These are phyloP conservation scores for Andrena hattorfiana DNA, from an alignment of 2,888 invertebrate species.

Conservation along the genomic window DNA sequence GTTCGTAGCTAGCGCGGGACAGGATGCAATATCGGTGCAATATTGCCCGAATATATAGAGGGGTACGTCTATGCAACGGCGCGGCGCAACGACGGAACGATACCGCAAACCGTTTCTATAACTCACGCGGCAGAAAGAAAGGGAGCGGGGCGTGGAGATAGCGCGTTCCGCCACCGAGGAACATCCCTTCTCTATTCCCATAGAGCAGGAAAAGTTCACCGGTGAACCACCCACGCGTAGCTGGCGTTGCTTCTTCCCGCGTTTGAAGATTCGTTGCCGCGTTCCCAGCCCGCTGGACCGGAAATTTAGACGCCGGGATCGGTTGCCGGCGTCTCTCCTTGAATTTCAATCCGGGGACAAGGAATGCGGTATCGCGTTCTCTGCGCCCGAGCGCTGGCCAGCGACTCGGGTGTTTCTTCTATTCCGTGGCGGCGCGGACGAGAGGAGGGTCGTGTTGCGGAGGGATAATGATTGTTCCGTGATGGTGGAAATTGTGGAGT, in stretches of 20 bases:
- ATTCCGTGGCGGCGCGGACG: not conserved
- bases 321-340: not conserved
- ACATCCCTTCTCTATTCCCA: slow-evolving; percentile 64
- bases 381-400: not conserved
- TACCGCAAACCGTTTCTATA: slow-evolving; percentile 81
- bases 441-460: not conserved
- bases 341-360: slow-evolving; percentile 13
- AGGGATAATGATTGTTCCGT: slow-evolving; percentile 14
- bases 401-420: not conserved
- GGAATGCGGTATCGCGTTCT: not conserved
- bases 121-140: slow-evolving; percentile 73
- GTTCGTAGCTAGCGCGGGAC: slow-evolving; percentile 44
- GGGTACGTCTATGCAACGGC: slow-evolving; percentile 71
- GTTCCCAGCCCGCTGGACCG: slow-evolving; percentile 6
- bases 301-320: slow-evolving; percentile 19
- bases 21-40: slow-evolving; percentile 79
- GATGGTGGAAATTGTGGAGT: slow-evolving; percentile 10
- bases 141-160: slow-evolving; percentile 36
- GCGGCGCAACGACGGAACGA: slow-evolving; percentile 73
- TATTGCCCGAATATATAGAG: slow-evolving; percentile 77
- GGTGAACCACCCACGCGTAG: slow-evolving; percentile 32
- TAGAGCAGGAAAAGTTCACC: slow-evolving; percentile 64
- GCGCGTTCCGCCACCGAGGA: slow-evolving; percentile 5
- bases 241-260: slow-evolving; percentile 15
- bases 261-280: slow-evolving; percentile 29